Base-by-base conservation (phyloP, 53 echinoderm and acorn worm species). In the Echinometra lucunter region DNA sequence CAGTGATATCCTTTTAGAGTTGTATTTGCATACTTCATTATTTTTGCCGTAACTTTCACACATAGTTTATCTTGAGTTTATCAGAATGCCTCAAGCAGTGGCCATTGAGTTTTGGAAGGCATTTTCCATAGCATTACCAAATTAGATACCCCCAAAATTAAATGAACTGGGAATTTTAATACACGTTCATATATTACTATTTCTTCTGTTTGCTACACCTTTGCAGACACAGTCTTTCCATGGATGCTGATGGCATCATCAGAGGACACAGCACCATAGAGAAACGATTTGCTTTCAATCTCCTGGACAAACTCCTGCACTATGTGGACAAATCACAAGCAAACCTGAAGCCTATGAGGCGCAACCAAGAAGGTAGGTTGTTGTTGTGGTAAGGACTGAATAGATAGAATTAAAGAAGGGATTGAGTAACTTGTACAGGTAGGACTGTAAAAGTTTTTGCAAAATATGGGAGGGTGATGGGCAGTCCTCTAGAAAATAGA, bases 261-360 rank as follows among this genome's bases (percentile, higher is more conserved):
- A 90, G 98, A 92, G 97, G 97, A n/a, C 95, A 96, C 78, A 97
- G 96, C 91, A 98, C 97, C 53, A 98, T 98, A 66, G 97, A 98
- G 96, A 98, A 98, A 66, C 85, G 97, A 74, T 98, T 98, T 96
- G 97, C 98, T 57, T 98, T 96, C 96, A 98, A 98, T 94, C 96
- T 98, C 30, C 95, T 98, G 91, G 98, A 98, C 95, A 98, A 98
- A 92, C 94, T 98, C 38, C 95, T 98, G 8, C 97, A 98, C 92
- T 98, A 98, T 45, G 98, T 98, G 82, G 98, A 98, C 97, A 98
- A 98, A 89, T 98, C 98, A 19, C 98, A 97, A 53, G 91, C 96
- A 30, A 97, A 98, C 96, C 95, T 98, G 42, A 98, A 98, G 88
- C 98, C 98, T 37, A 94, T 92, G 91, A 94, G 95, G 89, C 96